Evolutionary conservation across 2,113 vertebrate species (phyloP).

Genomic region (Peromyscus polionotus): DNA sequence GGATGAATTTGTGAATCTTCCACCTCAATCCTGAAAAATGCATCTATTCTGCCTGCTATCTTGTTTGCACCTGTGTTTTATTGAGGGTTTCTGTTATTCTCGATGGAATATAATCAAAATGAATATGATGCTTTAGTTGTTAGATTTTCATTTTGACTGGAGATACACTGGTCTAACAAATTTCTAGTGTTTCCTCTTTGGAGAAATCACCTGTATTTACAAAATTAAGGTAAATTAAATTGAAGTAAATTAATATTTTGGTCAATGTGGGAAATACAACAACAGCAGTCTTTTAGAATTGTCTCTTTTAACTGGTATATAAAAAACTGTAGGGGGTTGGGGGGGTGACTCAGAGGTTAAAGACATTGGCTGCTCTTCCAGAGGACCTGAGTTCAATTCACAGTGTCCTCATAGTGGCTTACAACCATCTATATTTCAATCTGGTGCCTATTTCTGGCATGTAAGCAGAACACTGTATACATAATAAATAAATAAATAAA

Average conservation of each 20-base stretch:
- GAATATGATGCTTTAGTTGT: not conserved
- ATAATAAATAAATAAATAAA: too few relatives aligned
- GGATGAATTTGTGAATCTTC: not conserved
- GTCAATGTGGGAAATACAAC: slow-evolving; percentile 20
- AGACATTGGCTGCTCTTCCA: too few relatives aligned
- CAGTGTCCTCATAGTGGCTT: too few relatives aligned
- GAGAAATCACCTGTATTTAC: slow-evolving; percentile 8
- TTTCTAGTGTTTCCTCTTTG: slow-evolving; percentile 52
- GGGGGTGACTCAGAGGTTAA: too few relatives aligned
- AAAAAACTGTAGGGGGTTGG: not conserved
- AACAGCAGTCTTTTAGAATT: slow-evolving; percentile 22
- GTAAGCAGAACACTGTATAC: too few relatives aligned
- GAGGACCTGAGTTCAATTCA: too few relatives aligned
- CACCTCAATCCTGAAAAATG: not conserved
- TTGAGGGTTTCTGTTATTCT: not conserved
- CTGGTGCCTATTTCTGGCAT: too few relatives aligned
- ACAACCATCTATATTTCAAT: too few relatives aligned
- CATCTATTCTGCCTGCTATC: not conserved
- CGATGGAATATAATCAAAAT: slow-evolving; percentile 17
- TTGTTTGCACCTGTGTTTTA: not conserved
- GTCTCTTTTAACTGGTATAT: not conserved
- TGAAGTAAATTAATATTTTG: slow-evolving; percentile 46
- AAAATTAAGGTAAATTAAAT: slow-evolving; percentile 66
- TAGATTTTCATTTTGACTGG: slow-evolving; percentile 19
- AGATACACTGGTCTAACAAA: not conserved